Evolutionary conservation across 2,888 invertebrate genomes (phyloP), one percentile per base, ranked within the genome.

Genomic region (Ophion slaviceki): DNA sequence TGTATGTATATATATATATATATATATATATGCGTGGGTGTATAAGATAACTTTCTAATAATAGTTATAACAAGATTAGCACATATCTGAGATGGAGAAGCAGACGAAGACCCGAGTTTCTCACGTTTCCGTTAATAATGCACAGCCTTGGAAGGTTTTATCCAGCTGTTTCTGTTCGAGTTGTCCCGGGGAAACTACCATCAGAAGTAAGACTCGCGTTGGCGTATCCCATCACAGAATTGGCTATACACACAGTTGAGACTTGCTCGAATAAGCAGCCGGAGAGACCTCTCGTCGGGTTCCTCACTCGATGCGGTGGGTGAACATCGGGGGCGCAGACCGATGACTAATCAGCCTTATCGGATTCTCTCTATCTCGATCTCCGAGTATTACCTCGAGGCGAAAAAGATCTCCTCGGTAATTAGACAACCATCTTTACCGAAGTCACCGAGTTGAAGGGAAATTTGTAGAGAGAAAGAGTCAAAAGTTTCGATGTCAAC

Each of bases 61-160:
- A 53, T 59, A 71, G 40, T 53, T 32, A 47, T 36, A 64, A 47
- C 20, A 57, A 57, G 10, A 76, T 45, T 36, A 7, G 28, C 57
- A 62, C 17, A 74, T 59, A 68, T 53, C n/a, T 74, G 36, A 4
- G 61, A 78, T 57, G 36, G 53, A 62, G n/a, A 68, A 79, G 66
- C 47, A 28, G 75, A 61, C 86, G 80, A 86, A 81, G 83, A 86
- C 80, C 85, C 11, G 62, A 76, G 53, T 81, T 85, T 87, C 85
- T 86, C 86, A 86, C 82, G 84, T 75, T 86, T 75, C 70, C 20
- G 77, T 77, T 86, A 85, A 67, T 81, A 81, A 85, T 66, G 66
- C 74, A 72, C 71, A 79, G 62, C 81, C 81, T 85, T 82, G 72
- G 72, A 76, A 45, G 70, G 53, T 80, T 83, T 59, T 67, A 78